A percentile compares a stretch with the other conserved stretches of the same genome.
Evolutionary conservation across 2,797 vertebrate species (phyloP).

Genomic region (Parotocinclus haroldoi): DNA sequence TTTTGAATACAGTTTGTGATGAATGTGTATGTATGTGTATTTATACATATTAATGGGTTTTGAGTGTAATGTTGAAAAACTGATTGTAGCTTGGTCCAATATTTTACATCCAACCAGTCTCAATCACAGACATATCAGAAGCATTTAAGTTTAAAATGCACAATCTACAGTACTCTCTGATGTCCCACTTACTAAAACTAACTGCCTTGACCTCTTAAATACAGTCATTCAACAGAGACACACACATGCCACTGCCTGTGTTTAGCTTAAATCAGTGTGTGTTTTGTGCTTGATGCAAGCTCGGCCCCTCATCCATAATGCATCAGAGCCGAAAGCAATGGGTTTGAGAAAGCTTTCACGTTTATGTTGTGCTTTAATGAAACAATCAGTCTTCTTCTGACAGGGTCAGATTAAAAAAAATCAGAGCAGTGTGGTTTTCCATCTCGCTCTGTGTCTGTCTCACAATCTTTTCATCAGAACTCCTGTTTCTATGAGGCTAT

Average conservation of each 20-base stretch:
- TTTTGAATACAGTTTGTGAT: too few relatives aligned
- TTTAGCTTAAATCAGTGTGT: slow-evolving; percentile 72
- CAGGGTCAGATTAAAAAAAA: slow-evolving; percentile 52
- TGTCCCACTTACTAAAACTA: slow-evolving; percentile 32
- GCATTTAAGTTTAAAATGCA: neutral
- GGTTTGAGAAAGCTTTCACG: slow-evolving; percentile 57
- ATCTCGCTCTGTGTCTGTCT: slow-evolving; percentile 31
- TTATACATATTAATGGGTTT: too few relatives aligned
- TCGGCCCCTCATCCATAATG: slow-evolving; percentile 69
- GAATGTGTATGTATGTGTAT: too few relatives aligned
- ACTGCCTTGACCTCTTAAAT: slow-evolving; percentile 57
- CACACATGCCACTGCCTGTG: slow-evolving; percentile 58
- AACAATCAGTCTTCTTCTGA: slow-evolving; percentile 73
- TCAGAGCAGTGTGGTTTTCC: slow-evolving; percentile 35
- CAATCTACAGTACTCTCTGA: slow-evolving; percentile 5
- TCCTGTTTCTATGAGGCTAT: slow-evolving; percentile 8
- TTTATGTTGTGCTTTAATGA: slow-evolving; percentile 63
- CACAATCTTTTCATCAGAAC: slow-evolving; percentile 16
- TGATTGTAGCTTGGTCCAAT: neutral
- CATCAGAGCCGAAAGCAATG: slow-evolving; percentile 62
- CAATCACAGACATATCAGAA: neutral
- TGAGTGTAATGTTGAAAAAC: neutral
- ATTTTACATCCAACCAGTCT: neutral
- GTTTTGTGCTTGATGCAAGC: slow-evolving; percentile 59
- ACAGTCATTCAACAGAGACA: slow-evolving; percentile 55